Evolutionary conservation across 30 jellyfish, hydroid and myxozoan species (phyloP).

Genomic region (Sanderia malayensis): DNA sequence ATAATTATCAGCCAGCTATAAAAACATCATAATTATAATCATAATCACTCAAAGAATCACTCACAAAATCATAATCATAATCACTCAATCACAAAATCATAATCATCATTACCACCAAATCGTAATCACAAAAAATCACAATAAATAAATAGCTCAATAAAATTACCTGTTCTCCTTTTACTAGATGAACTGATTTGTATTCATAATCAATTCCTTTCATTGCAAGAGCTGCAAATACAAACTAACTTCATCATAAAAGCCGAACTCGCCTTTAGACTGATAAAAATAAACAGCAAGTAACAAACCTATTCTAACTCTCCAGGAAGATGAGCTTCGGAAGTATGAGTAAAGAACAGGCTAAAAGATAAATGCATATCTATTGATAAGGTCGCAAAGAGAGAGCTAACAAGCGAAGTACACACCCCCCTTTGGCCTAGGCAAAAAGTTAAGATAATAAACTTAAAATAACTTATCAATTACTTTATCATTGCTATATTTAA

Average conservation of each 20-base stretch:
- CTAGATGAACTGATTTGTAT: slow-evolving; percentile 75
- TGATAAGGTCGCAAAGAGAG: too few relatives aligned
- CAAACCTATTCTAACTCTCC: slow-evolving; percentile 93
- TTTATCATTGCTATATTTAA: too few relatives aligned
- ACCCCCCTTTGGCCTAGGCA: too few relatives aligned
- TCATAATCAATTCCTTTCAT: slow-evolving; percentile 89
- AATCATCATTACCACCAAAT: too few relatives aligned
- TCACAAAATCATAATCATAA: too few relatives aligned
- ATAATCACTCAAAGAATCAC: too few relatives aligned
- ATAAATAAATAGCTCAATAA: background rate
- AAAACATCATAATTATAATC: too few relatives aligned
- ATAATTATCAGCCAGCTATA: slow-evolving; percentile 70
- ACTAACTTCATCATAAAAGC: background rate
- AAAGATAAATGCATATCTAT: background rate
- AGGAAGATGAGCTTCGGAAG: slow-evolving; percentile 87
- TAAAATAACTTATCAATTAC: too few relatives aligned
- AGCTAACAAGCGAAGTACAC: too few relatives aligned
- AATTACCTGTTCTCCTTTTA: slow-evolving; percentile 88
- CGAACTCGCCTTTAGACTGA: background rate
- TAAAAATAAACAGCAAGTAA: background rate
- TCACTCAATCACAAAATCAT: too few relatives aligned
- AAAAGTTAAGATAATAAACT: too few relatives aligned
- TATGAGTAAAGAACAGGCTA: slow-evolving; percentile 86
- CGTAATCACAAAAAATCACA: too few relatives aligned
- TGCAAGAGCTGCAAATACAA: slow-evolving; percentile 63